Evolutionary conservation across 2,888 invertebrate genomes (phyloP).

Genomic region (Hirtodrosophila histrioides): DNA sequence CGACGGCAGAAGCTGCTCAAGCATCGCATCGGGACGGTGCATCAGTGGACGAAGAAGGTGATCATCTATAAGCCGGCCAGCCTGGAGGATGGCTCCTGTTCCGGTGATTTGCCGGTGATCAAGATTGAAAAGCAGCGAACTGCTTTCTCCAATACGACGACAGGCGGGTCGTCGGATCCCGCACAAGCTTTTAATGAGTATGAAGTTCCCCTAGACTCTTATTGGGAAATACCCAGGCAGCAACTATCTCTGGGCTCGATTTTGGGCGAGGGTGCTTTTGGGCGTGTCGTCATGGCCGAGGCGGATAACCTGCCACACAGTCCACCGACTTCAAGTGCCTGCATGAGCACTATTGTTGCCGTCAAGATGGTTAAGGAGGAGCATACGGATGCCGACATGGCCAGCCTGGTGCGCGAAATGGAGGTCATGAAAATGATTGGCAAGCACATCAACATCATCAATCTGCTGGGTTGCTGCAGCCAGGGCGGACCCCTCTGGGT

Average conservation of each 20-base stretch:
- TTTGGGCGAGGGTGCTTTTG: constrained; percentile 99
- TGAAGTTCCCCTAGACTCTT: constrained; percentile 96
- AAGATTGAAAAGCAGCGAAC: constrained; percentile 95
- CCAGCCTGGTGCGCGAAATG: constrained; percentile 98
- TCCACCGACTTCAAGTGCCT: constrained; percentile 34
- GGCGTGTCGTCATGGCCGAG: constrained; percentile 96
- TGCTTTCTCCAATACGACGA: constrained; percentile 87
- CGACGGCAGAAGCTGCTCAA: constrained; percentile 92
- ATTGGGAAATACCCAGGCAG: constrained; percentile 96
- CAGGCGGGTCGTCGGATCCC: constrained; percentile 86
- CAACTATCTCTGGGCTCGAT: constrained; percentile 91
- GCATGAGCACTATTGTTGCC: constrained; percentile 89
- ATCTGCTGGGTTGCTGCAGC: constrained; percentile 97
- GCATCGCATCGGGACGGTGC: constrained; percentile 91
- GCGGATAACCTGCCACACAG: constrained; percentile 85
- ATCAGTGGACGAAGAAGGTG: constrained; percentile 95
- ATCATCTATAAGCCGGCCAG: constrained; percentile 91
- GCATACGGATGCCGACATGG: constrained; percentile 98
- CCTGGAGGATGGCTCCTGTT: constrained; percentile 82
- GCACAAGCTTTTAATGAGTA: constrained; percentile 93
- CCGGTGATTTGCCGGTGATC: constrained; percentile 88
- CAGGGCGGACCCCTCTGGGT: constrained; percentile 95
- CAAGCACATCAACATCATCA: constrained; percentile 98
- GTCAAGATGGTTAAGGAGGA: constrained; percentile 99
- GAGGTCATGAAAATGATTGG: constrained; percentile 99